Conservation (phyloP, 2,888 invertebrate species). For the Spialia ferax region DNA sequence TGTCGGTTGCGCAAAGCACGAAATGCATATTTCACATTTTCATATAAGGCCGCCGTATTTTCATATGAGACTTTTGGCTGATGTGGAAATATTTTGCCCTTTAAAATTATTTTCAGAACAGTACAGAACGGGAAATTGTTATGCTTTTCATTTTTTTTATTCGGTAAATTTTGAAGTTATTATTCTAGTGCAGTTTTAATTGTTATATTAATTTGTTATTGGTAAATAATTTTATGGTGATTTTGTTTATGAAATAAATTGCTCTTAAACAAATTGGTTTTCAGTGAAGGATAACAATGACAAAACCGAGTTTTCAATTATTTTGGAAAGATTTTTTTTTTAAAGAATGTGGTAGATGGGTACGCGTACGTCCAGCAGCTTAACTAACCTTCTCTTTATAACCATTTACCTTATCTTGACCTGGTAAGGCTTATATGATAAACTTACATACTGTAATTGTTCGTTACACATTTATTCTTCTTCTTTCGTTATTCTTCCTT, state of each 20-base stretch:
- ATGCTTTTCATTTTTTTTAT: not conserved
- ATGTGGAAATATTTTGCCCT: constrained; percentile 17
- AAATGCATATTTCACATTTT: constrained; percentile 36
- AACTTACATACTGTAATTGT: no score
- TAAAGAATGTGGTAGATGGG: no score
- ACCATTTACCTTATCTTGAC: no score
- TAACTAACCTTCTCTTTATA: no score
- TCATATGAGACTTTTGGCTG: constrained; percentile 20
- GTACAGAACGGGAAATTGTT: not conserved
- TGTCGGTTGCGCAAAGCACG: constrained; percentile 19
- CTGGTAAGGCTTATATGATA: no score
- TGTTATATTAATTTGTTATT: not conserved
- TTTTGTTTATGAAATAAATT: not conserved
- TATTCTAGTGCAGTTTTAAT: not conserved
- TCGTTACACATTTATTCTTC: no score
- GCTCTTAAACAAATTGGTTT: no score
- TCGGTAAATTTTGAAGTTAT: not conserved
- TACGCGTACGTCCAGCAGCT: no score
- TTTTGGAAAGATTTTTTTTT: no score
- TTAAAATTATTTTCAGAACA: constrained; percentile 3
- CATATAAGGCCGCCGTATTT: constrained; percentile 19
- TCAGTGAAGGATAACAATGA: no score
- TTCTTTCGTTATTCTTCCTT: no score
- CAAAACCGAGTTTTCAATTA: no score
- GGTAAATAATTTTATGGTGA: not conserved